Base-by-base conservation (phyloP, 2,113 vertebrate genomes). In the Choloepus hoffmanni region DNA sequence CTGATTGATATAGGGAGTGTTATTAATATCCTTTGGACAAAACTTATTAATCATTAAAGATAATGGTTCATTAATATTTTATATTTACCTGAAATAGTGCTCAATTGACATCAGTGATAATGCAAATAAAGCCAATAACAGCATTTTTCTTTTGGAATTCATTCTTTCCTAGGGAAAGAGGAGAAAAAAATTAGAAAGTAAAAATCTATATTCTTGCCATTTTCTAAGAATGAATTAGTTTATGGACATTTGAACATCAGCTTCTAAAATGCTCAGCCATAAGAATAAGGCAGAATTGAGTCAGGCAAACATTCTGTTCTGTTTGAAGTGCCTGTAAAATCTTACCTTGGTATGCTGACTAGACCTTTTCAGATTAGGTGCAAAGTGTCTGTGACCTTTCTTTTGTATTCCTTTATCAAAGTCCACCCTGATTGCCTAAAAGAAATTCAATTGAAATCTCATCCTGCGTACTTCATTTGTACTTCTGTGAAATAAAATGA, bases 1-100 rank as follows among this genome's bases (percentile, higher is more conserved):
- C 23, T 50, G 15, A 83, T 74, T 83, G 87, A 85, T 9, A 74
- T 92, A 68, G 43, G 60, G 28, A 76, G 13, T 84, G 82, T 33
- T 93, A 78, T 72, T 60, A 62, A 68, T 26, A 43, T 23, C 60
- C 86, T 68, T 85, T 53, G 11, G 26, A n/a, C 53, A 85, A 78
- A 60, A 67, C 7, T 65, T 19, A 88, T 43, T 40, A 62, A 3
- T 95, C 73, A 76, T 53, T 90, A 72, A 90, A n/a, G 26, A n/a
- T 2, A 58, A 67, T 68, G 21, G 72, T 23, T 68, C 40, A 58
- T 62, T 24, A 74, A 3, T 28, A 63, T 45, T 82, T 65, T 68
- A 33, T 89, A 74, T 89, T 97, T 93, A 97, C 96, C 65, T 85
- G 63, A 88, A 92, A 91, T 48, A 63, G 43, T 79, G 63, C 21